A percentile compares a stretch with the other conserved stretches of the same genome.
Conservation (phyloP, 1,140 invertebrate species). For the Drosophila burlai region DNA sequence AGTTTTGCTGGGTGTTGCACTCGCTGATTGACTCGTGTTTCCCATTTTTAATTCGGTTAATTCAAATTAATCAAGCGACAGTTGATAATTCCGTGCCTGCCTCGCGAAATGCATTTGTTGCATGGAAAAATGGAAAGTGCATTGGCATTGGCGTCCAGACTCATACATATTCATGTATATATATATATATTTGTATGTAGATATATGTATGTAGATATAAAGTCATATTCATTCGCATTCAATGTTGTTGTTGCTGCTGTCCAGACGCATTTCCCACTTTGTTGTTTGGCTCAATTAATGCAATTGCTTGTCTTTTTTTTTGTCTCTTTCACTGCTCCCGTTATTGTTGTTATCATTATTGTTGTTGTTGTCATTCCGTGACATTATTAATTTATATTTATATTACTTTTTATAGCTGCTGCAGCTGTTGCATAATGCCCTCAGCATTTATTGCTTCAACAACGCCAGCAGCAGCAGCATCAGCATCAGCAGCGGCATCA, state of each 20-base stretch:
- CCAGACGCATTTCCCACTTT: conserved; percentile 81
- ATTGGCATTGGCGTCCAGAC: conserved; percentile 49
- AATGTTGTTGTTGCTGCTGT: conserved; percentile 31
- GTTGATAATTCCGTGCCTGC: conserved; percentile 34
- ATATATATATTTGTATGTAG: no score
- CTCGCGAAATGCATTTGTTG: conserved; percentile 47
- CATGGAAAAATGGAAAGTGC: conserved; percentile 45
- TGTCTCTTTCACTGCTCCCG: conserved; percentile 45
- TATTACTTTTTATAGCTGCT: conserved; percentile 70
- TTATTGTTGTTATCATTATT: conserved; percentile 22
- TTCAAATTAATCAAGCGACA: conserved; percentile 57
- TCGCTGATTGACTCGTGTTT: conserved; percentile 56
- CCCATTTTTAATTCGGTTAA: conserved; percentile 57
- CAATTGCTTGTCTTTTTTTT: conserved; percentile 60
- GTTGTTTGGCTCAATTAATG: conserved; percentile 83
- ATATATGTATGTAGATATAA: conserved; percentile 9
- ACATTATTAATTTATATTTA: conserved; percentile 83
- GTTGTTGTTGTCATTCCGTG: conserved; percentile 64
- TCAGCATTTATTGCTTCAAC: conserved; percentile 42
- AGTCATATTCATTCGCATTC: conserved; percentile 38
- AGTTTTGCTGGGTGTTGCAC: conserved; percentile 44
- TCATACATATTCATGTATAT: conserved; percentile 47
- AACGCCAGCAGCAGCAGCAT: conserved; percentile 52
- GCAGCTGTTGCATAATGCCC: conserved; percentile 58
- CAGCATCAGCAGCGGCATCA: conserved; percentile 56